A percentile compares a stretch with the other conserved stretches of the same genome.
Conservation (phyloP, 2,113 vertebrate genomes). For the Lepus americanus region DNA sequence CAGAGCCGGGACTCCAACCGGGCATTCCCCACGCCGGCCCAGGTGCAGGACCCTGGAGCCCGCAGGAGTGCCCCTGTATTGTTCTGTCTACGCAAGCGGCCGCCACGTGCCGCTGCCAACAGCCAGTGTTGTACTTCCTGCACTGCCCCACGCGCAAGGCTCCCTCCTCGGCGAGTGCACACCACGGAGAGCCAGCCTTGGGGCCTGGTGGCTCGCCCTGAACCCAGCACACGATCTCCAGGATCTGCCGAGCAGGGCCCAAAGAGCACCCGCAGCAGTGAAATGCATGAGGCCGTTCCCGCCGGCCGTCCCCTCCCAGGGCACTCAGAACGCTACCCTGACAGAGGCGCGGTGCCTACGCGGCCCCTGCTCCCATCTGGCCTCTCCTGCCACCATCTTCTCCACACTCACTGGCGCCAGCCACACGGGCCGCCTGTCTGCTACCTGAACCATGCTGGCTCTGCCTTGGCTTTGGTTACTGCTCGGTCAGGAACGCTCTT, state of each 20-base stretch:
- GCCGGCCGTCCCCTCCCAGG: background rate
- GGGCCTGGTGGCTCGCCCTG: too few species aligned
- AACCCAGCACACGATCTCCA: background rate
- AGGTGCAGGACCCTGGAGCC: background rate
- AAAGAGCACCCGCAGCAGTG: background rate
- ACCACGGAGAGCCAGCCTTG: background rate
- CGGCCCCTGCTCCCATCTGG: background rate
- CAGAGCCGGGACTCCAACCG: too few species aligned
- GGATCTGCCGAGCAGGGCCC: background rate
- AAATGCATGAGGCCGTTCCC: background rate
- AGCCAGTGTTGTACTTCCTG: fast-evolving
- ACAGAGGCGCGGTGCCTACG: background rate
- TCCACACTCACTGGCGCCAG: background rate
- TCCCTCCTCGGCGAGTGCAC: background rate
- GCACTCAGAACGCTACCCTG: background rate
- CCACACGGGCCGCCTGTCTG: background rate
- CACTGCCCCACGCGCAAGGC: background rate
- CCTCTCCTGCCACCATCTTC: background rate
- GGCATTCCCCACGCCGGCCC: too few species aligned
- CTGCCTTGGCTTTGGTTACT: background rate
- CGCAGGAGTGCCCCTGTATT: background rate
- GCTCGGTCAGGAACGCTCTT: background rate
- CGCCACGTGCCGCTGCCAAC: background rate
- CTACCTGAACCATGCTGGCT: background rate
- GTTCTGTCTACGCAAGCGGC: too few species aligned